Evolutionary conservation across 2,113 vertebrate genomes (phyloP).

Genomic region (Propithecus coquereli): DNA sequence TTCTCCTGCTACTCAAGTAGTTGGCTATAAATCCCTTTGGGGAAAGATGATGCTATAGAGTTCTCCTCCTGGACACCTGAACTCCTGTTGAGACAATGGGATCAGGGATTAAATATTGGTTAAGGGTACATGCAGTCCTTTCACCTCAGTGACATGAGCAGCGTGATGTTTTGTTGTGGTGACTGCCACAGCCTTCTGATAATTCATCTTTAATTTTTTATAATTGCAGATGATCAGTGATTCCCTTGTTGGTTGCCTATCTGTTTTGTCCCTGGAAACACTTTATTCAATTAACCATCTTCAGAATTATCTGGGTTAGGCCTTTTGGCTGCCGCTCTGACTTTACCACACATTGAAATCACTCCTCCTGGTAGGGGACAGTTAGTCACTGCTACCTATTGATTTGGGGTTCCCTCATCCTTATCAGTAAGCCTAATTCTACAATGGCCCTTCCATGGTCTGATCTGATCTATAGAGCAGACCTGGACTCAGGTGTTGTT

Average conservation of each 20-base stretch:
- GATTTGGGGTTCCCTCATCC: not conserved
- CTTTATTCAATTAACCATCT: not conserved
- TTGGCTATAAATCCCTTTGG: not conserved
- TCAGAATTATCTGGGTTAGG: not conserved
- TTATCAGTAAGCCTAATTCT: not conserved
- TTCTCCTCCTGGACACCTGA: not conserved
- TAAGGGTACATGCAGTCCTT: not conserved
- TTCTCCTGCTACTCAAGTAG: not conserved
- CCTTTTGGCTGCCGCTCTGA: not conserved
- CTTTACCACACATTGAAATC: not conserved
- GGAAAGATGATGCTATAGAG: not conserved
- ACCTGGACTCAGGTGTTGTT: not conserved
- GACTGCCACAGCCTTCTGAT: not conserved
- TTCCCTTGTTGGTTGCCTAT: not conserved
- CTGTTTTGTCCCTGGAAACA: not conserved
- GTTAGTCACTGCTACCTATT: not conserved
- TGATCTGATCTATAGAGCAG: not conserved
- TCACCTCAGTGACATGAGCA: not conserved
- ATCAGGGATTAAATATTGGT: not conserved
- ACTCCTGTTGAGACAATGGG: not conserved
- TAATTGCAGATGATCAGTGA: not conserved
- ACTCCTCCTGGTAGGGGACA: not conserved
- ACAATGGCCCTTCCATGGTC: rapidly evolving
- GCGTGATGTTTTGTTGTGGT: not conserved
- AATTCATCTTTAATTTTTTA: not conserved